Base-by-base conservation (phyloP, 2,888 invertebrate genomes). In the Copidosoma aretas region DNA sequence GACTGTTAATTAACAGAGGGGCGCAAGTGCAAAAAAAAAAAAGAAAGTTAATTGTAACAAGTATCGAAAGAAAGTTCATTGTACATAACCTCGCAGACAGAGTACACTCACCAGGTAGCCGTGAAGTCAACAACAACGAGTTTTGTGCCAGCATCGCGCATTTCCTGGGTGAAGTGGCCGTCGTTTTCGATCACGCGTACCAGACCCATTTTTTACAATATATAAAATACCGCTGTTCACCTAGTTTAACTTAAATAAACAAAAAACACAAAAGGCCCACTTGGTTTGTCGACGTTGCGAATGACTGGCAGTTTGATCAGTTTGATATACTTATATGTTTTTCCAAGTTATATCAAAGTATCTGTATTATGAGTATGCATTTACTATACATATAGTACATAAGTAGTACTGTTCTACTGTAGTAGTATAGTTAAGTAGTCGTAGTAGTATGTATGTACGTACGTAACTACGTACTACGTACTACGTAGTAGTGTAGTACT, bases 101-200 rank as follows among this genome's bases (percentile, higher is more conserved):
- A n/a, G n/a, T 17, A 73, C 71, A 80, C 86, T 87, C 84, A 95
- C 97, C 97, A 97, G 78, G 91, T 91, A 64, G 97, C 97, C 73
- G 94, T 96, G 82, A 95, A 98, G 85, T 98, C 97, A 10, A 93
- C 97, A 56, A 98, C 93, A 56, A 97, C 95, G 54, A 98, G 86
- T 82, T 94, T 94, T 5, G 91, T 89, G 15, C 94, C 93, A 17
- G 96, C 95, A 75, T 88, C 90, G n/a, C 89, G 85, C 84, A 97
- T 86, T 87, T 96, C 94, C 8, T 89, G 85, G 80, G 93, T 92
- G 81, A 96, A 96, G 84, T 96, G 93, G 32, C 89, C 86, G 84
- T 94, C 93, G 78, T 91, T 90, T 75, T 89, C 89, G 77, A 93
- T 89, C 70, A 88, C 86, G 71, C 88, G 88, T 71, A 91, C 89